Base-by-base conservation (phyloP, 2,113 vertebrate genomes). In the Leucoraja erinaceus region DNA sequence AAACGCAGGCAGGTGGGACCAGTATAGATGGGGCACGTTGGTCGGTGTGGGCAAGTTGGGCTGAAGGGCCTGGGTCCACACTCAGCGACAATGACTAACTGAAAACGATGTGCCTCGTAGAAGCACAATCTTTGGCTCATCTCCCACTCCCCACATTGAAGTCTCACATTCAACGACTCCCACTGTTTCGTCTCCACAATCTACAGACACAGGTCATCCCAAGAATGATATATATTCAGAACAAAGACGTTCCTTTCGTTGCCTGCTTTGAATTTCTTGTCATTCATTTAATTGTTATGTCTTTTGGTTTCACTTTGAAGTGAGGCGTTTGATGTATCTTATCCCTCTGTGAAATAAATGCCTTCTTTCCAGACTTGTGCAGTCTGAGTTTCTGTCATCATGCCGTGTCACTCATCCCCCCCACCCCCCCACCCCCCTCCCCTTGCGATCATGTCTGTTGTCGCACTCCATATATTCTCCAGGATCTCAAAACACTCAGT, bases 261-360 rank as follows among this genome's bases (percentile, higher is more conserved):
- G n/a, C n/a, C 56, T n/a, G 83, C 63, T 88, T 88, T 31, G 16
- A 88, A n/a, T 88, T 88, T 8, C 59, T 88, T 86, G n/a, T 63
- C 56, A 63, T 5, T 66, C 83, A 31, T 63, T 88, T 88, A 88
- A 88, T 63, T 88, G 59, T 88, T 83, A 56, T 63, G 59, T 63
- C 56, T 63, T 88, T n/a, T 63, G 59, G 28, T 86, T 59, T 66
- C 63, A 63, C 83, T 88, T 88, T 88, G 83, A 88, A 88, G 59
- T 33, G 14, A 88, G 63, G 12, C 31, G 31, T 59, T 88, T 33
- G 59, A 31, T 63, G 83, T 31, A n/a, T n/a, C n/a, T 63, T 86
- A 16, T 63, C 5, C 56, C 12, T 6, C 54, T 25, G 11, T 66
- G 1, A 88, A 88, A n/a, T n/a, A n/a, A n/a, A 59, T 12, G 83